A percentile compares a stretch with the other conserved stretches of the same genome.
Conservation (phyloP, 2,797 vertebrate species). For the Delichon dasypus region DNA sequence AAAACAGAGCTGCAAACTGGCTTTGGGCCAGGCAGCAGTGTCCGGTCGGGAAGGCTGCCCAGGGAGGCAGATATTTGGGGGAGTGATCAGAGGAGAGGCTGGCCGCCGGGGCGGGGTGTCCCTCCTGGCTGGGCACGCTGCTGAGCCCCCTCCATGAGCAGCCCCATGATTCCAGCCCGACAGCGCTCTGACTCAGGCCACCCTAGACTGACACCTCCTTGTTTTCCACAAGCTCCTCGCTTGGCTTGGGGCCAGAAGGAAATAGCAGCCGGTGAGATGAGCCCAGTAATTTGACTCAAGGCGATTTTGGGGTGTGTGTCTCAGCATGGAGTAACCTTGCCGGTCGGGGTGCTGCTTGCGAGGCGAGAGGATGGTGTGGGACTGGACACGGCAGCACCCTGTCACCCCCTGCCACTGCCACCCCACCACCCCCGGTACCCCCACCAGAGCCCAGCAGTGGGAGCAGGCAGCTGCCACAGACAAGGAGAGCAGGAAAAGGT, state of each 20-base stretch:
- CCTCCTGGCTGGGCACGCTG: not conserved
- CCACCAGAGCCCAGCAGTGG: not conserved
- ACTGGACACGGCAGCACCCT: accelerated
- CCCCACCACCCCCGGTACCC: accelerated
- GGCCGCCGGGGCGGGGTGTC: not conserved
- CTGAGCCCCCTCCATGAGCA: not conserved
- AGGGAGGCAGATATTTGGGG: not conserved
- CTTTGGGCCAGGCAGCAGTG: not conserved
- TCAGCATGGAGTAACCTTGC: not conserved
- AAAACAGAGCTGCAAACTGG: not conserved
- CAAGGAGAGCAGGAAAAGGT: not conserved
- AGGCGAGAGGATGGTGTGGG: accelerated
- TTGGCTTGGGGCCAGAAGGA: slow-evolving; percentile 50
- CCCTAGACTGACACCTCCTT: not conserved
- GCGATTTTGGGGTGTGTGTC: not conserved
- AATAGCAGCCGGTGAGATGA: slow-evolving; percentile 7
- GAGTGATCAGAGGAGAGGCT: not conserved
- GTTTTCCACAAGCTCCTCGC: not conserved
- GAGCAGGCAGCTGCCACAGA: not conserved
- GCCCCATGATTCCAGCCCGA: not conserved
- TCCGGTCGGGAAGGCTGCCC: not conserved
- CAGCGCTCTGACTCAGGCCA: slow-evolving; percentile 15
- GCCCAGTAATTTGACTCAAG: not conserved
- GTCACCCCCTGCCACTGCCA: not conserved
- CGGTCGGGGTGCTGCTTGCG: accelerated